These are phyloP conservation scores for Neodiprion pinetum DNA, from an alignment of 1,140 invertebrate species.

Conservation along the genomic window DNA sequence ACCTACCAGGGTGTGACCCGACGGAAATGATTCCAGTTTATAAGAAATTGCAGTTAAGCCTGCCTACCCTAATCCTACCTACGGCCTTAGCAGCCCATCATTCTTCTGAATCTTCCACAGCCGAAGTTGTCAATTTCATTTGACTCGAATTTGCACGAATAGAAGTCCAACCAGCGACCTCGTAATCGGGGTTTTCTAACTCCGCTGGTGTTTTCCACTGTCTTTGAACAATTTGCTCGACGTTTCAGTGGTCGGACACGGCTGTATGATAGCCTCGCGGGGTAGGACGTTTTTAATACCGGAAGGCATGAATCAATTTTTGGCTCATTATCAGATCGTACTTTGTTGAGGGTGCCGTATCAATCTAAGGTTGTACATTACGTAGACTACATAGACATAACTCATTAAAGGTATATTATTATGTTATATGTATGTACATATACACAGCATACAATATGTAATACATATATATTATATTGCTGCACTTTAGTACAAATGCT, in stretches of 20 bases:
- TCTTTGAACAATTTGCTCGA: too few species aligned
- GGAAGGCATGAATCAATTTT: too few species aligned
- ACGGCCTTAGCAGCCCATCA: not conserved
- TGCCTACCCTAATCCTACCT: not conserved
- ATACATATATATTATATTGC: constrained; percentile 49
- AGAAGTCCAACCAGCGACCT: too few species aligned
- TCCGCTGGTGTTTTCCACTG: too few species aligned
- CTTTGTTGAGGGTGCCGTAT: constrained; percentile 40
- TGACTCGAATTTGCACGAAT: too few species aligned
- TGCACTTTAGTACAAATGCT: constrained; percentile 62
- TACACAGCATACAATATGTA: constrained; percentile 28
- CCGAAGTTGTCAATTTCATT: not conserved
- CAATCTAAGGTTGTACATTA: constrained; percentile 55
- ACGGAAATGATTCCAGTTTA: not conserved
- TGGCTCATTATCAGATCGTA: not conserved
- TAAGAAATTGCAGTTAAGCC: not conserved
- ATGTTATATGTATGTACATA: constrained; percentile 47
- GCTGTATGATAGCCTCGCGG: too few species aligned
- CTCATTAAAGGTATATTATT: constrained; percentile 38
- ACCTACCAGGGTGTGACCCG: not conserved
- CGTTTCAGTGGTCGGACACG: too few species aligned
- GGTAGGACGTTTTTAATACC: too few species aligned
- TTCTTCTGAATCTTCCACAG: not conserved
- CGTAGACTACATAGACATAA: constrained; percentile 50
- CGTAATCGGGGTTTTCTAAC: too few species aligned